Evolutionary conservation across 2,113 vertebrate genomes (phyloP), one percentile per base, ranked within the genome.

Genomic region (Caracal caracal): DNA sequence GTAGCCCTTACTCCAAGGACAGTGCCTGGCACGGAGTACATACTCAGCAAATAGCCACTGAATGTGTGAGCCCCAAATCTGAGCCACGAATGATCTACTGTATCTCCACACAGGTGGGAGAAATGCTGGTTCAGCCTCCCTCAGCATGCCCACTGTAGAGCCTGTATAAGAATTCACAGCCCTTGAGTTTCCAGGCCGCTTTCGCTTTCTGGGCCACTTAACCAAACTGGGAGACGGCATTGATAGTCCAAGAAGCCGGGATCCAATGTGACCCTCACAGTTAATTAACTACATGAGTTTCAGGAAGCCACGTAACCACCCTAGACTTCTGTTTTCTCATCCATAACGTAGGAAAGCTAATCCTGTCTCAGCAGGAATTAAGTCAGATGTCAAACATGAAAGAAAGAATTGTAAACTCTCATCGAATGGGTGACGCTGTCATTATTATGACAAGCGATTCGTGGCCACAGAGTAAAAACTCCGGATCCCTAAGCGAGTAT

Each of bases 381-480:
- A 68, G 11, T 28, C 35, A 79, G 47, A 78, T 24, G 7, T 37
- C 49, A 81, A 51, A 51, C 65, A 24, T 56, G 78, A 88, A 96
- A 86, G 59, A 85, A 87, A 70, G 13, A 51, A 87, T 65, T 83
- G 16, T 11, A 75, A 83, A 91, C 90, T 82, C 63, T 19, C 30
- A 51, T 3, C 17, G 30, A 22, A 33, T 37, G 3, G 1, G 33
- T 9, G 30, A 33, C 22, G n/a, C 49, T 51, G 26, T 66, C 75
- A 51, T 85, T 35, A 70, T 30, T 24, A 53, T 26, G 33, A 78
- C 22, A 88, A 85, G 33, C 8, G 84, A 47, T 49, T 78, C 66
- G 59, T 61, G 70, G 20, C 51, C 68, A 73, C 40, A 40, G 33
- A 88, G 40, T 61, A 66, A 89, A 96, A 96, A 87, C 51, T 88